phyloP scores from a whole-genome alignment of 1,140 invertebrate species.

The Drosophila simulans region DNA sequence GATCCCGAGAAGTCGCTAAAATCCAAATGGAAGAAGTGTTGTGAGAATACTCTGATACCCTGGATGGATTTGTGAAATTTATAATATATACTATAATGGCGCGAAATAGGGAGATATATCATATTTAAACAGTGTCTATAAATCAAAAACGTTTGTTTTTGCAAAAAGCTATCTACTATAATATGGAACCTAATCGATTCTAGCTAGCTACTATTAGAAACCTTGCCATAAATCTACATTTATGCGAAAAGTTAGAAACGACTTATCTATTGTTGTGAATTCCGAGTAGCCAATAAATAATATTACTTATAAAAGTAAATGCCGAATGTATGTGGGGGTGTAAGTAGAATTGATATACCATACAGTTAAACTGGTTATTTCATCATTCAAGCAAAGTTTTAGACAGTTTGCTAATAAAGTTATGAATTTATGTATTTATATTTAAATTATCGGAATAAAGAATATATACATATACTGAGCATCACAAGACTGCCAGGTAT shows the following conservation, averaged over 20 bases:
- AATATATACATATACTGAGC: no score
- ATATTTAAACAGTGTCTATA: background rate
- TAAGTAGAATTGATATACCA: background rate
- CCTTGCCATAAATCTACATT: slow-evolving; percentile 21
- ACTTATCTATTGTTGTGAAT: slow-evolving; percentile 6
- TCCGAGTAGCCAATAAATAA: slow-evolving; percentile 20
- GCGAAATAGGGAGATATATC: background rate
- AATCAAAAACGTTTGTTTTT: no score
- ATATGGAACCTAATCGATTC: background rate
- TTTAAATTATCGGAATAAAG: background rate
- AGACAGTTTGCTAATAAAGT: background rate
- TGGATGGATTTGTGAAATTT: background rate
- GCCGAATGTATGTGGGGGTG: slow-evolving; percentile 11
- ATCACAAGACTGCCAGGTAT: background rate
- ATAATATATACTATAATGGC: background rate
- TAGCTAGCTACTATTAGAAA: background rate
- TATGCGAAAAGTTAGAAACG: background rate
- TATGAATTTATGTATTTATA: background rate
- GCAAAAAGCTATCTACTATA: no score
- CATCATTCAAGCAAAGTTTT: background rate
- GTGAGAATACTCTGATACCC: background rate
- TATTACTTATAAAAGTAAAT: slow-evolving; percentile 14
- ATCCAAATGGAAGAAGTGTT: background rate
- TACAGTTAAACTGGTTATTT: slow-evolving; percentile 9
- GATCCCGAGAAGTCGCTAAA: slow-evolving; percentile 21